Base-by-base conservation (phyloP, 2,113 vertebrate genomes). In the Halichoeres trimaculatus region DNA sequence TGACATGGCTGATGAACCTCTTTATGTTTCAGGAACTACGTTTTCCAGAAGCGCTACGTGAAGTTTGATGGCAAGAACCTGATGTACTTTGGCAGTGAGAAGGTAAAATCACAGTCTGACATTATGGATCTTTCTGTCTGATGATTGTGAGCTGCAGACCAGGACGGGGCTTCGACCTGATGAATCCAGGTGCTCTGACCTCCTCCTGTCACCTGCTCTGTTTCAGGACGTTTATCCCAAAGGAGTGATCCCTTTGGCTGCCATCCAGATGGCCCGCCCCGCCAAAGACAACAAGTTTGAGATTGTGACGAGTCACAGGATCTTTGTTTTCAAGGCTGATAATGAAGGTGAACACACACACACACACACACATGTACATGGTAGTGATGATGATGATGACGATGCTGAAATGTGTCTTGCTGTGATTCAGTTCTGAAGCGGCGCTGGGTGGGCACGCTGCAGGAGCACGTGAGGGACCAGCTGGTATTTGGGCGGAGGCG, bases 211-310 rank as follows among this genome's bases (percentile, higher is more conserved):
- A 30, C 22, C 70, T 52, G 53, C 10, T 51, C 17, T 38, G 0
- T 90, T 83, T 19, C 83, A 99, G 98, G 97, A 99, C n/a, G 85
- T 94, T 17, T 99, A 99, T 76, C 92, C 98, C 10, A 99, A 98
- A 93, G 98, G 98, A 1, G 96, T 99, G 75, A 95, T 99, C 76
- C 98, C 97, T 0, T 79, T 99, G 89, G 92, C 95, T 0, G 94
- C 95, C 68, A 97, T 99, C 0, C 96, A 98, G 92, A 97, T 96
- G 96, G 93, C 93, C 85, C 96, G 96, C 1, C 85, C 93, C 58
- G 93, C 94, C 85, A 99, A 99, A 86, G 98, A 99, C 90, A 97
- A 96, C 87, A 99, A 98, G 64, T 99, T 99, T 93, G 97, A 99
- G 78, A 91, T 99, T 3, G 93, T 99, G 89, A 99, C 98, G 0